Evolutionary conservation across 2,888 invertebrate species (phyloP), one percentile per base, ranked within the genome.

Genomic region (Troides aeacus): DNA sequence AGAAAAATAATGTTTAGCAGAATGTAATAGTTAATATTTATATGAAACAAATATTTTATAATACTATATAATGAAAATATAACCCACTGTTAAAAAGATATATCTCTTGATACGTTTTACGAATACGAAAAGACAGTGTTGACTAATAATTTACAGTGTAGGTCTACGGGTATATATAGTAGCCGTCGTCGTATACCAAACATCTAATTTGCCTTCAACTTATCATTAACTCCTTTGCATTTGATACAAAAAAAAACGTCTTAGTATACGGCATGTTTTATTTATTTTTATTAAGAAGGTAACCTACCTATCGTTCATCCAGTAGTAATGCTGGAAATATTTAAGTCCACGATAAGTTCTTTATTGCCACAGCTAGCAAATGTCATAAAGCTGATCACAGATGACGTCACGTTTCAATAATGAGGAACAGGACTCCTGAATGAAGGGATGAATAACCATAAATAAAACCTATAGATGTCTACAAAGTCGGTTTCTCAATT

Each of bases 151-250:
- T 76, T 74, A 72, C 70, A 68, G 71, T 66, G 77, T 79, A 81
- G 80, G 80, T 70, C 78, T 78, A 81, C 81, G 74, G 78, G 76
- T 74, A 81, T 88, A 84, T 90, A 83, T 91, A 91, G 79, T 77
- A 70, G 76, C 73, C 75, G 76, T 71, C 75, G 75, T 76, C 74
- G 78, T 78, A 77, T 77, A 80, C 78, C 73, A 79, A 86, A 81
- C 85, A 81, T 89, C 86, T 89, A 88, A 90, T 88, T 87, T 88
- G 83, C 80, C 82, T 82, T 82, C 83, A 79, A 79, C 76, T 72
- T 78, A 81, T 84, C 80, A 84, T 85, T 85, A 86, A 83, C 81
- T 82, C 79, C 80, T 82, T 79, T 80, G 78, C 81, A 79, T 80
- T 79, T 75, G 79, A 81, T 81, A 84, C 79, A 82, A 83, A 83